Evolutionary conservation across 2,888 invertebrate genomes (phyloP).

Genomic region (Synergus gifuensis): DNA sequence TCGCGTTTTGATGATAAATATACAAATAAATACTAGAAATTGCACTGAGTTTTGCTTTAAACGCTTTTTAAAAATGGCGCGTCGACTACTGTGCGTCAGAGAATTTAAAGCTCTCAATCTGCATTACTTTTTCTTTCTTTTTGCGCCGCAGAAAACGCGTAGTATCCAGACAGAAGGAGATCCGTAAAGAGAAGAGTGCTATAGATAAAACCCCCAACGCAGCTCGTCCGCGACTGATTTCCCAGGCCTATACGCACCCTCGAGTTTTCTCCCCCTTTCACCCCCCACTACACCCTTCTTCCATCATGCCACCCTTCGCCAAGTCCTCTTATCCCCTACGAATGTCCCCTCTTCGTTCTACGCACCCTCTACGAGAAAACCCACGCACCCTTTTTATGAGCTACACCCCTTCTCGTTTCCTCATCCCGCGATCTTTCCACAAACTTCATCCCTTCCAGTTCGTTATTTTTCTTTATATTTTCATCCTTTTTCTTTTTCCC

Average conservation of each 20-base stretch:
- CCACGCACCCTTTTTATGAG: slow-evolving; percentile 70
- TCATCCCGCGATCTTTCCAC: slow-evolving; percentile 48
- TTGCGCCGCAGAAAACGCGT: slow-evolving; percentile 16
- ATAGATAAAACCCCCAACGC: slow-evolving; percentile 76
- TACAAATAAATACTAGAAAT: background rate
- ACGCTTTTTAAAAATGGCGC: background rate
- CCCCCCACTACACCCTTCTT: slow-evolving; percentile 65
- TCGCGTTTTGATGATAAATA: slow-evolving; percentile 14
- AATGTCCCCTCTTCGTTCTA: slow-evolving; percentile 67
- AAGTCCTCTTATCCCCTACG: slow-evolving; percentile 66
- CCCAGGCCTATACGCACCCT: slow-evolving; percentile 77
- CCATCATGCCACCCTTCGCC: slow-evolving; percentile 60
- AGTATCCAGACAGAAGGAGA: slow-evolving; percentile 40
- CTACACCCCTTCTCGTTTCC: slow-evolving; percentile 51
- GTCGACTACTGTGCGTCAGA: slow-evolving; percentile 19
- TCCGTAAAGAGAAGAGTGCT: slow-evolving; percentile 62
- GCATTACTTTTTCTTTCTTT: slow-evolving; percentile 5
- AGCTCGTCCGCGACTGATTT: slow-evolving; percentile 77
- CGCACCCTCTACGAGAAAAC: slow-evolving; percentile 70
- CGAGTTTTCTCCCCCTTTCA: slow-evolving; percentile 73
- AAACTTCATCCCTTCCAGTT: slow-evolving; percentile 48
- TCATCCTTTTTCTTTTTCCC: slow-evolving; percentile 48
- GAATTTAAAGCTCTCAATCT: slow-evolving; percentile 8
- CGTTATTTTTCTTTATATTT: slow-evolving; percentile 47
- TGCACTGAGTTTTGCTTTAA: background rate